Conservation (phyloP, 2,888 invertebrate genomes). For the Chrysolina oricalcia region DNA sequence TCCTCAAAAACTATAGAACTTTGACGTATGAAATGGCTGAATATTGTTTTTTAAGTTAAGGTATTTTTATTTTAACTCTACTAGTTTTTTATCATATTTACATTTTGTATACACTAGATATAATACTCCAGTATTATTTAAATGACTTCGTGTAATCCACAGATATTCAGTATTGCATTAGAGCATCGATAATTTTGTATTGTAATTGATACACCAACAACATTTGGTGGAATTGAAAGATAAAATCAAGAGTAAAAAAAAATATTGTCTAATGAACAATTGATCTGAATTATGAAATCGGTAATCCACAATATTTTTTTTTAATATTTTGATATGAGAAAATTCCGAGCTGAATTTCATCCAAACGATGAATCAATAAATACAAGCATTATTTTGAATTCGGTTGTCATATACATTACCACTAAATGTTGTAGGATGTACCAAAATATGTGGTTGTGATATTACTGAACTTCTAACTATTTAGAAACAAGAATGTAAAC, state of each 20-base stretch:
- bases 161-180: constrained; percentile 6
- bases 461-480: constrained; percentile 38
- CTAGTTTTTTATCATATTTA: constrained; percentile 37
- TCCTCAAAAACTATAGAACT: not conserved
- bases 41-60: constrained; percentile 34
- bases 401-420: not conserved
- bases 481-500: constrained; percentile 44
- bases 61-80: constrained; percentile 41
- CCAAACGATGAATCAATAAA: too few species aligned
- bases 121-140: constrained; percentile 35
- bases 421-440: constrained; percentile 29
- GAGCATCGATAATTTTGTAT: constrained; percentile 28
- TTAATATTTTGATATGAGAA: too few species aligned
- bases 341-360: too few species aligned
- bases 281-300: too few species aligned
- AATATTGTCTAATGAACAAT: too few species aligned
- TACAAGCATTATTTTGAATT: not conserved
- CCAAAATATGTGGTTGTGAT: constrained; percentile 43
- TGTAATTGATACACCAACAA: constrained; percentile 14
- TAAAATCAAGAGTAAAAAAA: too few species aligned
- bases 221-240: not conserved
- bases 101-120: constrained; percentile 34
- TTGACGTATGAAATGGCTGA: constrained; percentile 31
- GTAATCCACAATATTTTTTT: too few species aligned
- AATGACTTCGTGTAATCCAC: constrained; percentile 16